phyloP scores from a whole-genome alignment of 2,888 invertebrate species.

The Acanthosepion lycidas region DNA sequence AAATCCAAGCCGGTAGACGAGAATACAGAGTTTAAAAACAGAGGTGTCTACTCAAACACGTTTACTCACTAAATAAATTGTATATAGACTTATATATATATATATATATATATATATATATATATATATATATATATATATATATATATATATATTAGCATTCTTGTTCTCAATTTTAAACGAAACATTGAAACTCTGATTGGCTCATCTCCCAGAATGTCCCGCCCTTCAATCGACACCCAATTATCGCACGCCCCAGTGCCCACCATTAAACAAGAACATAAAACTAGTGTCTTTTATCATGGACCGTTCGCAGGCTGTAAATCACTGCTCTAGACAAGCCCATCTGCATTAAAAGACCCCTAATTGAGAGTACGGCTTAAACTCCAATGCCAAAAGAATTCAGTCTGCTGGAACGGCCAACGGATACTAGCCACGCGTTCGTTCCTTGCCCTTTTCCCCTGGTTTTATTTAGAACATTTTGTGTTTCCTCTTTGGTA shows the following conservation, averaged over 20 bases:
- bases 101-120: too few species aligned
- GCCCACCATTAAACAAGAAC: constrained; percentile 15
- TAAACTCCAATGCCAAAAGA: background rate
- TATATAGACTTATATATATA: too few species aligned
- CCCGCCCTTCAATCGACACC: constrained; percentile 4
- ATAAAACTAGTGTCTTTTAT: constrained; percentile 1
- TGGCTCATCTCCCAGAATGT: background rate
- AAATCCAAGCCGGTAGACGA: too few species aligned
- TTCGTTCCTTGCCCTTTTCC: constrained; percentile 33
- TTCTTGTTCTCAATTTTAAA: background rate
- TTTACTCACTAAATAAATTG: too few species aligned
- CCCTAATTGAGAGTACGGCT: constrained; percentile 33
- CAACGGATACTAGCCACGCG: background rate
- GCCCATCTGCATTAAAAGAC: constrained; percentile 22
- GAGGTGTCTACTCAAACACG: too few species aligned
- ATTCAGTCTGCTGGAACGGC: background rate
- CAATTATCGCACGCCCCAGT: background rate
- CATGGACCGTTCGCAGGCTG: background rate
- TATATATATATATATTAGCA: too few species aligned
- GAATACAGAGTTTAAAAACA: too few species aligned
- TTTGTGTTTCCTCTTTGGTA: constrained; percentile 23
- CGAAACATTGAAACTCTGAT: background rate
- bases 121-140: too few species aligned
- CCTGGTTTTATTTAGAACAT: background rate
- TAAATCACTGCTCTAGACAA: background rate